A percentile compares a stretch with the other conserved stretches of the same genome.
These are phyloP conservation scores for Drosophila grimshawi DNA, from an alignment of 1,140 invertebrate genomes.

Conservation along the genomic window DNA sequence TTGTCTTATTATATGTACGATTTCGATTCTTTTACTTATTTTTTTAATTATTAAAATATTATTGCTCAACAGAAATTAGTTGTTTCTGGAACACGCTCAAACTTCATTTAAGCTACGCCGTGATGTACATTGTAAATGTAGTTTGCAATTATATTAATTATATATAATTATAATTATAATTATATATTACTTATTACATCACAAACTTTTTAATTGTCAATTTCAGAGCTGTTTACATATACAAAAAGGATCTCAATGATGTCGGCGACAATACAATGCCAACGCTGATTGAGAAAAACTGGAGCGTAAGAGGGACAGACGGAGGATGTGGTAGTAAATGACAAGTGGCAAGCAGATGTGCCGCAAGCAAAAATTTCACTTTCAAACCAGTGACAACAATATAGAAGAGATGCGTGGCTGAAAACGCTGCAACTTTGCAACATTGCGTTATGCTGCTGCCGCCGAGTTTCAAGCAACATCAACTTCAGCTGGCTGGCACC, in stretches of 20 bases:
- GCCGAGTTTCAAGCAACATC: conserved; percentile 18
- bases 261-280: conserved; percentile 5
- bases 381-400: conserved; percentile 60
- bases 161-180: no score
- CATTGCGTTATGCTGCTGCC: conserved; percentile 10
- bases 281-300: not conserved
- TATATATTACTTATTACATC: not conserved
- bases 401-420: conserved; percentile 30
- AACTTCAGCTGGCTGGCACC: conserved; percentile 45
- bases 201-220: not conserved
- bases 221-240: no score
- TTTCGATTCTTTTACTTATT: no score
- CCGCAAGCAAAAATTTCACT: conserved; percentile 67
- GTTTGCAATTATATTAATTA: no score
- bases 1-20: no score
- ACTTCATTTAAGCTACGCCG: no score
- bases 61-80: no score
- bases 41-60: no score
- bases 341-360: conserved; percentile 49
- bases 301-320: not conserved
- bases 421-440: not conserved
- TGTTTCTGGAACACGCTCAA: no score
- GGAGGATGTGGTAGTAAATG: not conserved
- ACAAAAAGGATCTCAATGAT: not conserved
- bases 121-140: no score